Evolutionary conservation across 64 coral and sea anemone genomes (phyloP).

Genomic region (Porites lutea): DNA sequence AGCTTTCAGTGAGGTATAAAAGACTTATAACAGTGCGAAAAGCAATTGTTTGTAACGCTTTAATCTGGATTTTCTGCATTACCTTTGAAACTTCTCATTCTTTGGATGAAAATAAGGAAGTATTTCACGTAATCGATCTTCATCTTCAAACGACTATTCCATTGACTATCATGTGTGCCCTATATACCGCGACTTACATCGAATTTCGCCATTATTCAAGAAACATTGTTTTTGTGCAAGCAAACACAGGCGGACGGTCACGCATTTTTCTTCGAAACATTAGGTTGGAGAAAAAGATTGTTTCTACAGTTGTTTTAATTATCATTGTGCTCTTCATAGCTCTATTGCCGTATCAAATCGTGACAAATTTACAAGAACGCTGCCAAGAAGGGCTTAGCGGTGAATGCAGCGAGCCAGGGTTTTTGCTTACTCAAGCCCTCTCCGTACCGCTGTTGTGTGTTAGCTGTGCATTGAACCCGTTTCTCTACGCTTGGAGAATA

Average conservation of each 20-base stretch:
- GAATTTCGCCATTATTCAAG: slow-evolving; percentile 73
- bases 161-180: not conserved
- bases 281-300: slow-evolving; percentile 67
- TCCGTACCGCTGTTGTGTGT: slow-evolving; percentile 57
- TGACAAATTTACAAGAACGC: slow-evolving; percentile 31
- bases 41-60: slow-evolving; percentile 35
- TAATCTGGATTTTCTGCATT: slow-evolving; percentile 49
- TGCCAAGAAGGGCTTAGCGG: slow-evolving; percentile 9
- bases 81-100: slow-evolving; percentile 76
- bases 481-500: slow-evolving; percentile 77
- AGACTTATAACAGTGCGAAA: slow-evolving; percentile 33
- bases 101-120: not conserved
- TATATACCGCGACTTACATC: slow-evolving; percentile 66
- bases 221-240: slow-evolving; percentile 50
- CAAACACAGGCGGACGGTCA: not conserved
- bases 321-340: slow-evolving; percentile 68
- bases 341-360: slow-evolving; percentile 61
- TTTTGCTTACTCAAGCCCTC: slow-evolving; percentile 23
- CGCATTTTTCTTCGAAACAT: slow-evolving; percentile 42
- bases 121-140: slow-evolving; percentile 65
- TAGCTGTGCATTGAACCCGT: slow-evolving; percentile 69
- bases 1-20: slow-evolving; percentile 69
- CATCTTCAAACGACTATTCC: slow-evolving; percentile 83
- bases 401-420: slow-evolving; percentile 36
- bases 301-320: slow-evolving; percentile 61